Base-by-base conservation (phyloP, 1,140 invertebrate species). In the Listronotus oregonensis region DNA sequence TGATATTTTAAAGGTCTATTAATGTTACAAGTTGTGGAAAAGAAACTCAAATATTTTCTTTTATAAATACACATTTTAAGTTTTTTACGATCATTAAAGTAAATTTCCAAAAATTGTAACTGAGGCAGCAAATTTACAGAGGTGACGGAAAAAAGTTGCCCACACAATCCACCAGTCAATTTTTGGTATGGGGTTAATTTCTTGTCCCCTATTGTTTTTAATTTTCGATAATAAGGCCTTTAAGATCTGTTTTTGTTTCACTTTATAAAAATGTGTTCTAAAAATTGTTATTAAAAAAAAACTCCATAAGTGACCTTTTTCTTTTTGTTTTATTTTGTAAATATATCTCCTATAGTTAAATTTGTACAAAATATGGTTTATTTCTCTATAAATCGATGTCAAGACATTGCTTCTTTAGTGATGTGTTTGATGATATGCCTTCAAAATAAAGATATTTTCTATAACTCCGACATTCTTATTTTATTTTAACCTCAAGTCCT, bases 371-470 rank as follows among this genome's bases (percentile, higher is more conserved):
- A 68, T 64, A 64, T 60, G 18, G 47, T 68, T 71, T 37, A 68
- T 68, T 66, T 64, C 43, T 52, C 64, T 66, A 56, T 70, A 62
- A 60, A 64, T 70, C 46, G 58, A 61, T 62, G 40, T 71, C 69
- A 58, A 51, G 58, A 40, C 59, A 63, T 67, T 67, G 64, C 61
- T 67, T 42, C 18, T 15, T 58, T 51, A 61, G 65, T 68, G 46
- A 69, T 65, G 58, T 62, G 52, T 64, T 66, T 69, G 63, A 66
- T 63, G 64, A 68, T 58, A 67, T 67, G 70, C 70, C 70, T 71
- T 71, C 55, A 70, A 65, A 69, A 71, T 71, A 71, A 71, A 71
- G 63, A 67, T 71, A 71, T 71, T 71, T 71, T 71, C 67, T 71
- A 71, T 70, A 64, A 58, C 68, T 64, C 61, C 44, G 63, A 49